Evolutionary conservation across 2,888 invertebrate genomes (phyloP), one percentile per base, ranked within the genome.

Genomic region (Andrena hattorfiana): DNA sequence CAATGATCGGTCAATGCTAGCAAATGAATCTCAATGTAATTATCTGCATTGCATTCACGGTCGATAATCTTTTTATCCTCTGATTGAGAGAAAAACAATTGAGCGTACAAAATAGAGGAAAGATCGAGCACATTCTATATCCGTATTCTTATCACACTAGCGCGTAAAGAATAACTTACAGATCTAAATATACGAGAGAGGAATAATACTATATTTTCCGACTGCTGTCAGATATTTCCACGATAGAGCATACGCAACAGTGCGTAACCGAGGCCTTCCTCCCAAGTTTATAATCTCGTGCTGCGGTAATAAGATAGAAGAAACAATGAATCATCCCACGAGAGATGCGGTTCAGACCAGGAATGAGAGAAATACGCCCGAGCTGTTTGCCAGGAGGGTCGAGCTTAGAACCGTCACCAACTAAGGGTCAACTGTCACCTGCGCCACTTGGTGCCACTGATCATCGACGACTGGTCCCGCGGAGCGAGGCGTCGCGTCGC

Each of bases 401-500:
- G 42, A 42, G 42, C 42, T 16, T 16, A 16, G 42, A 42, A 42
- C 42, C 4, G 42, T 51, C 51, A 6, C 8, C 20, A 6, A 51
- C 51, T 1, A 51, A 20, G 20, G 20, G 20, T n/a, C 20, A 51
- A 51, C 51, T 10, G 8, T 26, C 23, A 56, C 20, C 23, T 23
- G 56, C 23, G 10, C 23, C 10, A 23, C 56, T 26, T 23, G 10
- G 1, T 26, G 56, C 23, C 56, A 26, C 2, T 51, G 23, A 2
- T 42, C 23, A 13, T 23, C 69, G 23, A 2, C 42, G 64, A 16
- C 60, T 74, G 26, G 20, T 35, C n/a, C 30, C 16, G 28, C 28
- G 16, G 42, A 20, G 54, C 64, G 68, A 51, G 35, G 71, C 62
- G 51, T 26, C 75, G 71, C 63, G 71, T 23, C 63, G 60, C 13